Conservation (phyloP, 2,113 vertebrate species). For the Calyptomena viridis region DNA sequence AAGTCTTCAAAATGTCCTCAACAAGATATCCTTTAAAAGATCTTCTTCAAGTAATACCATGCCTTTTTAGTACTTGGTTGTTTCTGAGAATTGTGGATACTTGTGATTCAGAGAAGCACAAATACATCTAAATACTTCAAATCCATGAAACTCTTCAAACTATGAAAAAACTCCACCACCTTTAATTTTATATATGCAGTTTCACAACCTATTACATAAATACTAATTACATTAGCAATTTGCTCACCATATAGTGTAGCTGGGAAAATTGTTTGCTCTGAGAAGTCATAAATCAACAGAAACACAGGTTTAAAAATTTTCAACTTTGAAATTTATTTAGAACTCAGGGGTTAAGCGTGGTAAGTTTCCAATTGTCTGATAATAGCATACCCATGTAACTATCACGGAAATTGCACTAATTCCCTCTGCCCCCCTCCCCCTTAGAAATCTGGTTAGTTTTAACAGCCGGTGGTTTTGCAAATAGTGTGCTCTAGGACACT, state of each 20-base stretch:
- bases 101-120: background rate
- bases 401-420: slow-evolving; percentile 26
- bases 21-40: background rate
- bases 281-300: slow-evolving; percentile 38
- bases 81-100: background rate
- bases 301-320: slow-evolving; percentile 64
- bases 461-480: slow-evolving; percentile 43
- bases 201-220: background rate
- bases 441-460: slow-evolving; percentile 29
- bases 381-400: slow-evolving; percentile 38
- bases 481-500: slow-evolving; percentile 21
- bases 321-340: slow-evolving; percentile 59
- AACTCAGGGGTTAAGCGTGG: slow-evolving; percentile 34
- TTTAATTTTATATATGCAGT: background rate
- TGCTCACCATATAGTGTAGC: background rate
- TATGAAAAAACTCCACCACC: background rate
- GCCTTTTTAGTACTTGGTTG: background rate
- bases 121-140: background rate
- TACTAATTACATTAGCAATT: background rate
- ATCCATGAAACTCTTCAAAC: background rate
- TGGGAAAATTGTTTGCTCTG: background rate
- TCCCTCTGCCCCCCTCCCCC: background rate
- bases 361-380: slow-evolving; percentile 45
- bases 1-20: background rate
- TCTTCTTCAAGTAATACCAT: background rate